Evolutionary conservation across 2,888 invertebrate genomes (phyloP).

Genomic region (Oxyteleia sp.): DNA sequence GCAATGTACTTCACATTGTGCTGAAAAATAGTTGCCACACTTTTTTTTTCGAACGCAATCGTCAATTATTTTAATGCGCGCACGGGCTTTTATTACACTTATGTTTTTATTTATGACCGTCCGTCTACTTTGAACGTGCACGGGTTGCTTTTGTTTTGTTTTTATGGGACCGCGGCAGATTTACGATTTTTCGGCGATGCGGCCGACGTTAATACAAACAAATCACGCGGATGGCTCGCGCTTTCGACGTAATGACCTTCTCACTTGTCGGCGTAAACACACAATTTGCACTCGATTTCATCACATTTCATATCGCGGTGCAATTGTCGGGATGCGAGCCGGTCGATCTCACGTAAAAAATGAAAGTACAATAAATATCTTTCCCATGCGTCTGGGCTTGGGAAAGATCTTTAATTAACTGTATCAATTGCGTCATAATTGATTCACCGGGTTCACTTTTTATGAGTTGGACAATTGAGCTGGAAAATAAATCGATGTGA

Average conservation of each 20-base stretch:
- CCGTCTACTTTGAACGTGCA: not conserved
- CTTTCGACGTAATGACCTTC: conserved; percentile 5
- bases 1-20: conserved; percentile 1
- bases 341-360: conserved; percentile 39
- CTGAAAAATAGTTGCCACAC: not conserved
- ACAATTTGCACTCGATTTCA: not conserved
- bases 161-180: not conserved
- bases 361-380: conserved; percentile 47
- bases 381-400: conserved; percentile 26
- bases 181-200: not conserved
- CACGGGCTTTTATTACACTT: conserved; percentile 23
- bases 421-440: conserved; percentile 47
- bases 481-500: not conserved
- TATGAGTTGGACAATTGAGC: not conserved
- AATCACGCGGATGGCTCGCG: not conserved
- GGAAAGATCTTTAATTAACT: conserved; percentile 41
- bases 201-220: not conserved
- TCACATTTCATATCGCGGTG: no score
- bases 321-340: not conserved
- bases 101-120: conserved; percentile 17
- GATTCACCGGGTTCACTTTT: conserved; percentile 31
- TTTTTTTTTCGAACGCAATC: conserved; percentile 6
- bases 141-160: not conserved
- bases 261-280: not conserved
- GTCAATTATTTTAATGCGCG: conserved; percentile 33